Conservation (phyloP, 2,888 invertebrate genomes). For the Leptinotarsa peninsularis region DNA sequence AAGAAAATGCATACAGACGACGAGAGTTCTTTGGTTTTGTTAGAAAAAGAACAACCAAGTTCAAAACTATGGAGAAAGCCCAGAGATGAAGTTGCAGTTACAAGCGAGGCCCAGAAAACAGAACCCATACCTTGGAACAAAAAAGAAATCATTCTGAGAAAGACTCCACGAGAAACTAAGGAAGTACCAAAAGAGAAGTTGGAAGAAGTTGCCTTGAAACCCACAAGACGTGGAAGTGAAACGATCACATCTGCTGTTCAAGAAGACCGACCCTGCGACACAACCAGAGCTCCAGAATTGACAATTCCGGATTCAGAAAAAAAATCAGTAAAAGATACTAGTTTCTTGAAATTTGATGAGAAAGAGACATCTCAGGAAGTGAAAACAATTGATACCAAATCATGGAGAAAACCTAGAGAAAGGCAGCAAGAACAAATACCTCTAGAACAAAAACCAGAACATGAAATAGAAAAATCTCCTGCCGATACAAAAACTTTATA, state of each 20-base stretch:
- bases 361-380: conserved; percentile 45
- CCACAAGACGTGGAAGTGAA: conserved; percentile 55
- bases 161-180: conserved; percentile 64
- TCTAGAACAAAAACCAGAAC: neutral
- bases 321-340: conserved; percentile 36
- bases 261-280: neutral
- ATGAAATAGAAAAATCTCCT: neutral
- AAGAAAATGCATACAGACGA: neutral
- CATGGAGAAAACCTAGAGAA: conserved; percentile 50
- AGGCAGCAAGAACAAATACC: neutral
- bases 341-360: conserved; percentile 45
- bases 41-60: conserved; percentile 38
- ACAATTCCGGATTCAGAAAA: conserved; percentile 6
- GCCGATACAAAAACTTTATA: neutral
- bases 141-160: conserved; percentile 70
- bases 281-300: neutral
- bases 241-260: conserved; percentile 11
- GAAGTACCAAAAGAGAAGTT: conserved; percentile 63
- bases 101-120: conserved; percentile 57
- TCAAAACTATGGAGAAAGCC: conserved; percentile 21
- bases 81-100: conserved; percentile 19
- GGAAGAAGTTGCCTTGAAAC: conserved; percentile 69
- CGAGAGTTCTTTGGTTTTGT: conserved; percentile 16
- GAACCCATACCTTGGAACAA: conserved; percentile 70
- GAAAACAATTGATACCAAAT: conserved; percentile 56